These are phyloP conservation scores for Atta colombica DNA, from an alignment of 1,140 invertebrate species.

Conservation along the genomic window DNA sequence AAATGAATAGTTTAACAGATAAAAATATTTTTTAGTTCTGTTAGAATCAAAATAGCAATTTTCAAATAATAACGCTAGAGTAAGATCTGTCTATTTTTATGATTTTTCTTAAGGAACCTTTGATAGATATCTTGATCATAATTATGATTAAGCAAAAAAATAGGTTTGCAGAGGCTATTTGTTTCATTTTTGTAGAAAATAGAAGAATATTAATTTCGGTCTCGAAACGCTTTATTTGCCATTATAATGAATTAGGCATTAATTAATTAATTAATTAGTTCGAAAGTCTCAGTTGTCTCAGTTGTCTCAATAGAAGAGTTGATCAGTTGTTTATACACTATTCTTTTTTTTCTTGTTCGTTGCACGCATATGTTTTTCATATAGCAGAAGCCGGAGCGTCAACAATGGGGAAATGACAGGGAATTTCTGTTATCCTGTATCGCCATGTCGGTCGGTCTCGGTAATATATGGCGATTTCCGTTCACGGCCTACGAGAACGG, in stretches of 20 bases:
- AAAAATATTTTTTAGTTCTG: too few species aligned
- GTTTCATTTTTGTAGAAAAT: neutral
- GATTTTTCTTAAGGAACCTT: too few species aligned
- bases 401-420: constrained; percentile 85
- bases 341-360: neutral
- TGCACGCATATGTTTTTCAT: neutral
- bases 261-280: neutral
- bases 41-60: too few species aligned
- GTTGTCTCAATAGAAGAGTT: neutral
- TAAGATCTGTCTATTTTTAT: too few species aligned
- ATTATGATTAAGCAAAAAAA: neutral
- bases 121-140: too few species aligned
- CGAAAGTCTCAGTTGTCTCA: too few species aligned
- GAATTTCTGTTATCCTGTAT: constrained; percentile 89
- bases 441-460: constrained; percentile 92
- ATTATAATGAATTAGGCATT: neutral
- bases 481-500: constrained; percentile 94
- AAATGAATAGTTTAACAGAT: too few species aligned
- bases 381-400: constrained; percentile 1
- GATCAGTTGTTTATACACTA: neutral
- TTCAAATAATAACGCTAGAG: too few species aligned
- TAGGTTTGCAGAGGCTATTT: neutral
- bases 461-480: constrained; percentile 96
- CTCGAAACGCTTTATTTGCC: neutral
- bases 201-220: neutral